Evolutionary conservation across 2,113 vertebrate species (phyloP).

Genomic region (Herpetotheres cachinnans): DNA sequence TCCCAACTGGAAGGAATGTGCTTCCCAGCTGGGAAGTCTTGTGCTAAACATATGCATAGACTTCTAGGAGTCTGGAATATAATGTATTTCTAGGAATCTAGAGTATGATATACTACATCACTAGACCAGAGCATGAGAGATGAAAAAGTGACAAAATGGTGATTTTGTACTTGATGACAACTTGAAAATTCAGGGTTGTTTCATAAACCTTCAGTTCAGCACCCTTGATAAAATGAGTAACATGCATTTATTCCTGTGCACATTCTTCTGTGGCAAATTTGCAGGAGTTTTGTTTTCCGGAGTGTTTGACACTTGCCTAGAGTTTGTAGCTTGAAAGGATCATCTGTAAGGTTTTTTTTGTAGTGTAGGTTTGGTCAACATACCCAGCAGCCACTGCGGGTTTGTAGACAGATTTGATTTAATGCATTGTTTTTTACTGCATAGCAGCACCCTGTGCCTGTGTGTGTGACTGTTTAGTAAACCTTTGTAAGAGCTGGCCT

Average conservation of each 20-base stretch:
- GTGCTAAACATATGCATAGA: neutral
- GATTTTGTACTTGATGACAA: neutral
- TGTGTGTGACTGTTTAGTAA: neutral
- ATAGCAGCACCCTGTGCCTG: neutral
- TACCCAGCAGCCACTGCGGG: neutral
- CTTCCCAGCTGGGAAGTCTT: neutral
- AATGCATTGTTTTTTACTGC: rapidly evolving
- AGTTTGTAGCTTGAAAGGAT: neutral
- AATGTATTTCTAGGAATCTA: neutral
- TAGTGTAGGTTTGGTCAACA: neutral
- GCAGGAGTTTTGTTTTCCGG: neutral
- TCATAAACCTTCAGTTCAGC: neutral
- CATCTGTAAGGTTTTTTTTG: neutral
- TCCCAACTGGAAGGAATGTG: neutral
- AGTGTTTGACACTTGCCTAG: neutral
- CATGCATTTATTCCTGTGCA: neutral
- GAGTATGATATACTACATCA: neutral
- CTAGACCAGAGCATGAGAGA: neutral
- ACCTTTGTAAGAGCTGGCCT: neutral
- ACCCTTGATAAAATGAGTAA: neutral
- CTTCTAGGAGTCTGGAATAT: neutral
- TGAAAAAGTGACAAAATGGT: neutral
- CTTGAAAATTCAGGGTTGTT: neutral
- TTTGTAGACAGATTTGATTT: neutral
- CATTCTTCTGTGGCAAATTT: neutral